These are phyloP conservation scores for Etheostoma perlongum DNA, from an alignment of 2,797 vertebrate species.

Conservation along the genomic window DNA sequence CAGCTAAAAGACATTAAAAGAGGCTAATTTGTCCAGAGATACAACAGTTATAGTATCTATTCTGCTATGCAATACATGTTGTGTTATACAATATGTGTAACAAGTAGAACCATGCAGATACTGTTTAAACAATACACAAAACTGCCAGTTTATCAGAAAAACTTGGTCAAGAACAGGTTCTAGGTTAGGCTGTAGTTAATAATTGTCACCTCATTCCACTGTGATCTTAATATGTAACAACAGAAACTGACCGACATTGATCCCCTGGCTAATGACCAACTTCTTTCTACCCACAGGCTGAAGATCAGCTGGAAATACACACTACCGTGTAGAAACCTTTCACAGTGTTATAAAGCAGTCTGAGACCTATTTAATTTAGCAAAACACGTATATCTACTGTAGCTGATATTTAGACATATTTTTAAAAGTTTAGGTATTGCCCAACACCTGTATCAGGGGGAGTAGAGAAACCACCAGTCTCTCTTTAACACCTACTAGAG, in stretches of 20 bases:
- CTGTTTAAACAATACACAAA: not conserved
- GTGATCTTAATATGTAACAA: constrained; percentile 36
- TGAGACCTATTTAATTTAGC: not conserved
- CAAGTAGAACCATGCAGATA: not conserved
- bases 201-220: constrained; percentile 17
- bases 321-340: not conserved
- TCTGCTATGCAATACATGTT: not conserved
- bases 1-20: not conserved
- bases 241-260: constrained; percentile 20
- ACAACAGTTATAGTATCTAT: not conserved
- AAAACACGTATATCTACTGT: not conserved
- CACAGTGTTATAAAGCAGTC: not conserved
- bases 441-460: not conserved
- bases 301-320: constrained; percentile 4
- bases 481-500: no score
- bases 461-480: no score
- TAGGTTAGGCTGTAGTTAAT: constrained; percentile 1
- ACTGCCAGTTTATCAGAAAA: not conserved
- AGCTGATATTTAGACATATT: not conserved
- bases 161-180: not conserved
- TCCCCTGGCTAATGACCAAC: constrained; percentile 3
- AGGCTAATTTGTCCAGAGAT: not conserved
- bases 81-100: not conserved
- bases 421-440: not conserved
- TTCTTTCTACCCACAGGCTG: constrained; percentile 2